phyloP scores from a whole-genome alignment of 2,797 vertebrate species.

The Odontamblyopus lacepedii region DNA sequence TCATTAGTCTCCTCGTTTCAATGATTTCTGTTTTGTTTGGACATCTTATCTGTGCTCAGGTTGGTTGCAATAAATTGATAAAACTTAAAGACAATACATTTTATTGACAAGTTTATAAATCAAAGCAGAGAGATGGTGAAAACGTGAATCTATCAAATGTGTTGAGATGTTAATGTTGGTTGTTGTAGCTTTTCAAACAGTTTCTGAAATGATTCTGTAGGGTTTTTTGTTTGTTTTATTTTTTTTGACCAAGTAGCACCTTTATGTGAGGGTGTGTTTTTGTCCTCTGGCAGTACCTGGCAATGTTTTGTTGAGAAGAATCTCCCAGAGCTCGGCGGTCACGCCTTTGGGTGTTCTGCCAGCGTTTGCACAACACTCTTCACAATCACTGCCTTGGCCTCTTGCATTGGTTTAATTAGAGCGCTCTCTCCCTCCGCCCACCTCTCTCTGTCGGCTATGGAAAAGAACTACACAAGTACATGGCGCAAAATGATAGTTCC shows the following conservation, averaged over 20 bases:
- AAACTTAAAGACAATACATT: background rate
- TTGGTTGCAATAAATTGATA: background rate
- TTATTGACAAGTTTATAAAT: background rate
- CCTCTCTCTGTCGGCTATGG: constrained; percentile 34
- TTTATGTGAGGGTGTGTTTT: constrained; percentile 21
- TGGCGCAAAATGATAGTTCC: constrained; percentile 67
- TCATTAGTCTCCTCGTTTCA: background rate
- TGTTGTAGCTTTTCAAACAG: too few relatives aligned
- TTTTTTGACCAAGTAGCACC: background rate
- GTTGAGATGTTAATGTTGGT: too few relatives aligned
- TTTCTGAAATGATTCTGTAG: background rate
- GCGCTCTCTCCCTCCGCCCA: constrained; percentile 37
- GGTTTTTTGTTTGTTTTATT: background rate
- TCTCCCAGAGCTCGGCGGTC: constrained; percentile 51
- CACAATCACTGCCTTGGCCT: constrained; percentile 44
- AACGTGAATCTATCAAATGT: background rate
- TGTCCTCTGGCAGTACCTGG: constrained; percentile 64
- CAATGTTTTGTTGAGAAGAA: constrained; percentile 60
- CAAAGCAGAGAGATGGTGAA: background rate
- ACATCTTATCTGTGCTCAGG: background rate
- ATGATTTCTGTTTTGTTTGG: background rate
- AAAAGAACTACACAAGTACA: constrained; percentile 38
- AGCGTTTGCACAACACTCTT: constrained; percentile 68
- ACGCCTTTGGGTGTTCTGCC: constrained; percentile 66
- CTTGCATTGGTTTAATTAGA: constrained; percentile 51